Base-by-base conservation (phyloP, 2,888 invertebrate species). In the Agrilus mali region DNA sequence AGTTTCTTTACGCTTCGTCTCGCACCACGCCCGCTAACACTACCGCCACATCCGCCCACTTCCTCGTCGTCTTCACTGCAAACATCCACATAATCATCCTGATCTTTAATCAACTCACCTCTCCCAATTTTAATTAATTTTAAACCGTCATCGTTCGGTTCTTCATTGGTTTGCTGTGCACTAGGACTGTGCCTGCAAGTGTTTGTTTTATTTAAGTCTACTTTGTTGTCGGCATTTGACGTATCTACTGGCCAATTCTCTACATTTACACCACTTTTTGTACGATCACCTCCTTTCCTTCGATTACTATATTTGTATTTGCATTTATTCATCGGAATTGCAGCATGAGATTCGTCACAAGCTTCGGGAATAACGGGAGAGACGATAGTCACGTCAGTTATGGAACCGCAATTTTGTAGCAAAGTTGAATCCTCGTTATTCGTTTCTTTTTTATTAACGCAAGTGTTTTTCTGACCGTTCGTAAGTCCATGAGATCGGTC, bases 281-380 rank as follows among this genome's bases (percentile, higher is more conserved):
- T 49, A 41, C 55, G 50, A 27, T 59, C 60, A 8, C 59, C 59
- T 5, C 53, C 53, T 51, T 64, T 66, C 51, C 65, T 65, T 44
- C 64, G 56, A 52, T 67, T 67, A 42, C 60, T 63, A 49, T 67
- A 67, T 51, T 67, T 66, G 50, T 63, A 66, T 52, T 65, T 66
- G 51, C 63, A 67, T 52, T 67, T 67, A 51, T 64, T 63, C 41
- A 61, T 51, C 10, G 51, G 54, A 17, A 53, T 47, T 20, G 61
- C 53, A 6, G 61, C 56, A 40, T 54, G 59, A 32, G 56, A 53
- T 44, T 59, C 58, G 31, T 57, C 55, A 43, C 58, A 64, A 33
- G 59, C 53, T 44, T 66, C 66, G 6, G 60, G 64, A 20, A 65
- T 64, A 42, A 66, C 60, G 8, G 66, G 67, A 10, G 66, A 65